Conservation (phyloP, 2,797 vertebrate species). For the Chrysocyon brachyurus region DNA sequence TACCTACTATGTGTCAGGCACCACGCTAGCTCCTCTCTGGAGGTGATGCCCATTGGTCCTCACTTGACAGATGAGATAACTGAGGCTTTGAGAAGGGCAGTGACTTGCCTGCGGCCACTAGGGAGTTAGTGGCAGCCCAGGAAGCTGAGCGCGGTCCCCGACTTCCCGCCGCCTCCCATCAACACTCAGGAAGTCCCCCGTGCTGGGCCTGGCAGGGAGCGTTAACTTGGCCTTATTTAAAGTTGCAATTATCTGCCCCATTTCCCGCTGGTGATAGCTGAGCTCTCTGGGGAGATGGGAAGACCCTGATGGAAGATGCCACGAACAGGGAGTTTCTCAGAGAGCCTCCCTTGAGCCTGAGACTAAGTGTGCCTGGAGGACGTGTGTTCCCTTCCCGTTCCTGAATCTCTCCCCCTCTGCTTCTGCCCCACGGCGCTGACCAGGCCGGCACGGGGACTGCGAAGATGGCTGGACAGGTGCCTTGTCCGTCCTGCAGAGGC, state of each 20-base stretch:
- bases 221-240: conserved; percentile 82
- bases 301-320: conserved; percentile 38
- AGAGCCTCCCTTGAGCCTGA: neutral
- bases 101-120: neutral
- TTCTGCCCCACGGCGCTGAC: neutral
- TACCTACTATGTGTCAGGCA: neutral
- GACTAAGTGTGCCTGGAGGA: neutral
- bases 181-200: conserved; percentile 34
- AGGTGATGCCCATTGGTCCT: neutral
- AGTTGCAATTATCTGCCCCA: conserved; percentile 83
- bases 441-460: rapidly evolving
- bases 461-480: neutral
- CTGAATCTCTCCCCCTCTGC: neutral
- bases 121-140: neutral
- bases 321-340: neutral
- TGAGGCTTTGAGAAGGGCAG: neutral
- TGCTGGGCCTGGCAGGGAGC: conserved; percentile 71
- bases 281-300: conserved; percentile 57
- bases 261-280: conserved; percentile 68
- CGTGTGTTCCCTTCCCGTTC: rapidly evolving
- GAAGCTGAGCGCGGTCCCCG: neutral
- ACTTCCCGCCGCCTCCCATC: neutral
- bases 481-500: neutral
- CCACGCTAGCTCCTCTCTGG: neutral
- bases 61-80: neutral